Evolutionary conservation across 2,113 vertebrate genomes (phyloP).

Genomic region (Oryzias celebensis): DNA sequence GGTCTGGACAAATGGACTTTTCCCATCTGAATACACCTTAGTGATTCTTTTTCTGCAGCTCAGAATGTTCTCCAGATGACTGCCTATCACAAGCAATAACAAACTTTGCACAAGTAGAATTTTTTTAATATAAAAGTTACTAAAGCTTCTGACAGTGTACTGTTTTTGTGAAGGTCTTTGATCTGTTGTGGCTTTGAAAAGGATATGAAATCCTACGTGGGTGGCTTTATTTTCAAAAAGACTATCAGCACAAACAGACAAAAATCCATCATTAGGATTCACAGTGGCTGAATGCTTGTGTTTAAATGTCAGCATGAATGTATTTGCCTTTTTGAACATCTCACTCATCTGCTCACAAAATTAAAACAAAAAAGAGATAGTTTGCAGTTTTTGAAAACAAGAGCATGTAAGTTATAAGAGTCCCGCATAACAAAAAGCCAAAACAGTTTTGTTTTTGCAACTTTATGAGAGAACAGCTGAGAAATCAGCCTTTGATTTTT

Average conservation of each 20-base stretch:
- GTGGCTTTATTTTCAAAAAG: conserved; percentile 57
- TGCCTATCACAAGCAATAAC: no score
- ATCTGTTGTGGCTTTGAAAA: conserved; percentile 34
- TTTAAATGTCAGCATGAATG: not conserved
- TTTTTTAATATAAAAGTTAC: conserved; percentile 10
- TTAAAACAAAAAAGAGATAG: not conserved
- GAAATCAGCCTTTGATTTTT: not conserved
- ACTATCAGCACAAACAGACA: conserved; percentile 40
- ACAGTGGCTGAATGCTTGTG: conserved; percentile 19
- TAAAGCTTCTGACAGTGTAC: not conserved
- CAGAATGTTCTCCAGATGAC: no score
- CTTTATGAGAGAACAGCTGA: no score
- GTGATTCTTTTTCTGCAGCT: no score
- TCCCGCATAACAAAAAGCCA: no score
- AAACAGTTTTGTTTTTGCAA: no score
- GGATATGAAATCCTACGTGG: conserved; percentile 45
- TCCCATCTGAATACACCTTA: no score
- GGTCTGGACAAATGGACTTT: no score
- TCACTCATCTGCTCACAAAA: conserved; percentile 9
- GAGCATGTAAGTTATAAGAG: conserved; percentile 23
- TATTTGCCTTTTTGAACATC: conserved; percentile 22
- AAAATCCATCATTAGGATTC: conserved; percentile 37
- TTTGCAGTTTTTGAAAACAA: conserved; percentile 14
- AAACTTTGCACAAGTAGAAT: no score
- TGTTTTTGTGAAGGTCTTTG: not conserved